Evolutionary conservation across 2,888 invertebrate species (phyloP).

Genomic region (Xanthia icteritia): DNA sequence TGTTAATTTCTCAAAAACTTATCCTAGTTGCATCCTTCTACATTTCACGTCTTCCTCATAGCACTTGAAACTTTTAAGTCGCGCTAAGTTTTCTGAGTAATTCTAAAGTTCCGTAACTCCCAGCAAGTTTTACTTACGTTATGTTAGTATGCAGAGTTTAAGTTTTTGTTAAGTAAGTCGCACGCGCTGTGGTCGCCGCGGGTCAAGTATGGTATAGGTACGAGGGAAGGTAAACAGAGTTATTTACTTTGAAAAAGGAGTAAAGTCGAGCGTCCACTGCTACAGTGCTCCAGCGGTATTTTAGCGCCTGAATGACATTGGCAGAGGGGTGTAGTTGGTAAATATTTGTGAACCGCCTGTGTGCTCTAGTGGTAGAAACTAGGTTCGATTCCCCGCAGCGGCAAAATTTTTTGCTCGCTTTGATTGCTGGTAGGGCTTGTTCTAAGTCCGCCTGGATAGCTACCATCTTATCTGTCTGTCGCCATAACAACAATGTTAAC

Average conservation of each 20-base stretch:
- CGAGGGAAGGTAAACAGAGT: background rate
- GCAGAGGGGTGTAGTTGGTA: no score
- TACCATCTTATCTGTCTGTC: no score
- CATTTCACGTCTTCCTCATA: slow-evolving; percentile 28
- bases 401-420: no score
- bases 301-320: background rate
- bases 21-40: slow-evolving; percentile 18
- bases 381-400: no score
- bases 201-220: slow-evolving; percentile 27
- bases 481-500: no score
- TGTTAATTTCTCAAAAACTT: slow-evolving; percentile 17
- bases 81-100: slow-evolving; percentile 54
- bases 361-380: no score
- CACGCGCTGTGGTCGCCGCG: slow-evolving; percentile 24
- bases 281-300: background rate
- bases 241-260: slow-evolving; percentile 6
- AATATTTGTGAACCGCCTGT: no score
- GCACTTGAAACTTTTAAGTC: slow-evolving; percentile 63
- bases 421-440: no score
- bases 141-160: slow-evolving; percentile 32
- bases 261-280: background rate
- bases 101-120: slow-evolving; percentile 49
- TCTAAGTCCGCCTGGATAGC: no score
- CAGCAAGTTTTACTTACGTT: slow-evolving; percentile 38
- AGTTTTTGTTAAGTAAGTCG: slow-evolving; percentile 43